These are phyloP conservation scores for Gnathonemus longibarbis DNA, from an alignment of 2,113 vertebrate species.

Conservation along the genomic window DNA sequence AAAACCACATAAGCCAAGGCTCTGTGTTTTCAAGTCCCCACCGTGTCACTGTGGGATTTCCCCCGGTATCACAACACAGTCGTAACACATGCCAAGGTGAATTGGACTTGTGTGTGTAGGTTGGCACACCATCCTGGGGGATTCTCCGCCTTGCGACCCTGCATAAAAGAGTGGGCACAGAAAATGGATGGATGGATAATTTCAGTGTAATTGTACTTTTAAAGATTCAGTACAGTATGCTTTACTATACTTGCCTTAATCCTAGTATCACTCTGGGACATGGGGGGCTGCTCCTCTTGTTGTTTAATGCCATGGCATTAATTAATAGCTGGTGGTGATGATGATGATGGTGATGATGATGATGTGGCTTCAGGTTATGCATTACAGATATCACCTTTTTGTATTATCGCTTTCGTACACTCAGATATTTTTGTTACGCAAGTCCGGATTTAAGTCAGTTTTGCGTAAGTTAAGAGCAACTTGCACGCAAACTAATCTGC, in stretches of 20 bases:
- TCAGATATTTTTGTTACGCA: not conserved
- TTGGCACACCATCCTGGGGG: not conserved
- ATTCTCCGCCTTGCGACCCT: not conserved
- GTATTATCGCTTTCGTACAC: not conserved
- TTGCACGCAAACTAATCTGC: not conserved
- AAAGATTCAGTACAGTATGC: not conserved
- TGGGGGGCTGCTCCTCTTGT: not conserved
- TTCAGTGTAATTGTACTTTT: too few relatives aligned
- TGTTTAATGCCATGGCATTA: not conserved
- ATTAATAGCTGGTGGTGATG: not conserved
- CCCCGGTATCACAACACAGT: too few relatives aligned
- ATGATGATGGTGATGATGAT: not conserved
- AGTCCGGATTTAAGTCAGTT: not conserved
- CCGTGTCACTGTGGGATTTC: not conserved
- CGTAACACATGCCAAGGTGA: not conserved
- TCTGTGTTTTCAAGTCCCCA: not conserved
- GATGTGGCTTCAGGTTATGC: not conserved
- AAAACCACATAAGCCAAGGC: not conserved
- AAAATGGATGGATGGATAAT: too few relatives aligned
- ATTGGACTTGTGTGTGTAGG: not conserved
- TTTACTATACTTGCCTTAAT: not conserved
- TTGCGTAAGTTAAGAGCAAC: not conserved
- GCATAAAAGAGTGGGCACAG: too few relatives aligned
- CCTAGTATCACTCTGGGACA: not conserved
- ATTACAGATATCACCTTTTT: not conserved